A percentile compares a stretch with the other conserved stretches of the same genome.
These are phyloP conservation scores for Stegostoma tigrinum DNA, from an alignment of 2,113 vertebrate species.

Conservation along the genomic window DNA sequence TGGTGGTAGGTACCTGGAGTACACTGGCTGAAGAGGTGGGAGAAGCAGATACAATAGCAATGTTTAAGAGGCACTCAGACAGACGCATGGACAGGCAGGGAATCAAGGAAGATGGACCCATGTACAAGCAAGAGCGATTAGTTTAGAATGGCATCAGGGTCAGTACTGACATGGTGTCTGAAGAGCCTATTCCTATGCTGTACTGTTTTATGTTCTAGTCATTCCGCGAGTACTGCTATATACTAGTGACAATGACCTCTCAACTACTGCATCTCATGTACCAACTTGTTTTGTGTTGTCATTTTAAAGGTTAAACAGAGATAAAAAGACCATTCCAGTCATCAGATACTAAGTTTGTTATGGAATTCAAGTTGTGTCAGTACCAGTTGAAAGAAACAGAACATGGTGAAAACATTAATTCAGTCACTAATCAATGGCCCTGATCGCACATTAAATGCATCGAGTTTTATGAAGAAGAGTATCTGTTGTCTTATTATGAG, in stretches of 20 bases:
- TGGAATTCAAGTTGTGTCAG: neutral
- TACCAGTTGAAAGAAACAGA: neutral
- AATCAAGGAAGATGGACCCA: too few species aligned
- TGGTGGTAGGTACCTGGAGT: too few species aligned
- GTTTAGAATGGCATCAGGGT: too few species aligned
- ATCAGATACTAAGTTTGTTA: neutral
- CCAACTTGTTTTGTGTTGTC: neutral
- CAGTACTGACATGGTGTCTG: too few species aligned
- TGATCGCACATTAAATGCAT: neutral
- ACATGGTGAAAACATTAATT: neutral
- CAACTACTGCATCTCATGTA: neutral
- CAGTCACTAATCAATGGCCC: neutral
- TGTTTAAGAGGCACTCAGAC: too few species aligned
- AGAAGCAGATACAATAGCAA: too few species aligned
- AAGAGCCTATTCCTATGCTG: too few species aligned
- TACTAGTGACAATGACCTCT: neutral
- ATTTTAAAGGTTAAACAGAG: neutral
- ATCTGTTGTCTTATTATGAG: neutral
- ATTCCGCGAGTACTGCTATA: neutral
- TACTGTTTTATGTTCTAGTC: too few species aligned
- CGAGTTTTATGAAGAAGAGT: neutral
- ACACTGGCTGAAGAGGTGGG: too few species aligned
- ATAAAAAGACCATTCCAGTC: neutral
- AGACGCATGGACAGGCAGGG: too few species aligned
- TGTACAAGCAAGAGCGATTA: too few species aligned